A percentile compares a stretch with the other conserved stretches of the same genome.
These are phyloP conservation scores for Nemoura dubitans DNA, from an alignment of 2,888 invertebrate genomes.

Conservation along the genomic window DNA sequence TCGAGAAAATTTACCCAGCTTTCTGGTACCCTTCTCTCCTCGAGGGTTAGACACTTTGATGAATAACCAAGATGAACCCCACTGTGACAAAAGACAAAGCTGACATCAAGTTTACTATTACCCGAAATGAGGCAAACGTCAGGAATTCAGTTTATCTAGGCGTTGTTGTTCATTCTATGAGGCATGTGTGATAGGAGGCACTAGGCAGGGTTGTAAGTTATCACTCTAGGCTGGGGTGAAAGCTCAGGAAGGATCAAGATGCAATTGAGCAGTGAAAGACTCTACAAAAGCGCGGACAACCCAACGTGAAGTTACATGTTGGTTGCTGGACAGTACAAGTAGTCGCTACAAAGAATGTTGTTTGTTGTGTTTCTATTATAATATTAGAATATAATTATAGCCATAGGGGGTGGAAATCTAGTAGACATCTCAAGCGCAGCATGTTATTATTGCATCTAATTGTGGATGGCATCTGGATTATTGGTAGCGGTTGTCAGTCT, in stretches of 20 bases:
- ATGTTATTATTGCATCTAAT: not conserved
- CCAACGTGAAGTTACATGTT: not conserved
- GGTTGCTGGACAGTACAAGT: not conserved
- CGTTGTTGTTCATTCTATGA: not conserved
- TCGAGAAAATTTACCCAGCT: not conserved
- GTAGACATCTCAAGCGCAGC: not conserved
- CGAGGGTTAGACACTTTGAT: not conserved
- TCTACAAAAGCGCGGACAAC: not conserved
- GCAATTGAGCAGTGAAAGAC: not conserved
- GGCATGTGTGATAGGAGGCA: not conserved
- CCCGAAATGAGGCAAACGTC: not conserved
- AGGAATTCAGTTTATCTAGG: not conserved
- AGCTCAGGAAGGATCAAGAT: not conserved
- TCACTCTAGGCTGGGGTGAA: not conserved
- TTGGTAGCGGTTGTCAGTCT: too few species aligned
- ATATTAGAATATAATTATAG: not conserved
- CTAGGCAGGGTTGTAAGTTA: not conserved
- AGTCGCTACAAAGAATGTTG: not conserved
- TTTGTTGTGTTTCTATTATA: not conserved
- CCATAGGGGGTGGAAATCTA: not conserved
- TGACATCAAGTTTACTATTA: not conserved
- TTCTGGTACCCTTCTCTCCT: not conserved
- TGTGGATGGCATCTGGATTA: not conserved
- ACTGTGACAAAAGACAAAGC: not conserved
- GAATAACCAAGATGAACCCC: slow-evolving; percentile 7